Evolutionary conservation across 2,113 vertebrate species (phyloP), one percentile per base, ranked within the genome.

Genomic region (Holacanthus passer): DNA sequence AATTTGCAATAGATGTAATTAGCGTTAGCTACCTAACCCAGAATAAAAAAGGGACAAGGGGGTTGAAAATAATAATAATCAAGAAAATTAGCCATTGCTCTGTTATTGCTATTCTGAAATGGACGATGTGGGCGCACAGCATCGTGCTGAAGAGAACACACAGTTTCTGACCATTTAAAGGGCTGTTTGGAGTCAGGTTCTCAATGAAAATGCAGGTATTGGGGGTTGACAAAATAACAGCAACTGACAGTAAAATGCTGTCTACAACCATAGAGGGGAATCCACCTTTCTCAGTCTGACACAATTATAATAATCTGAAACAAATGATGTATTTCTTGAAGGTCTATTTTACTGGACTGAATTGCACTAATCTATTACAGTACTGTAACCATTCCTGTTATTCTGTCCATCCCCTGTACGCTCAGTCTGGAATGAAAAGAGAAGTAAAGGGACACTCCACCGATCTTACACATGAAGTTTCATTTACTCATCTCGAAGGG

Each of bases 1-100:
- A 59, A 90, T 91, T 89, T 91, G 86, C 70, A 75, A 87, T 67
- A 64, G 72, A 86, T 88, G 82, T 78, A 89, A 92, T 91, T 92
- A 90, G 71, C 27, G 35, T 85, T 87, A 88, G 82, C 82, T 72
- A 69, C 74, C 72, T 84, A 80, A 87, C 77, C 67, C 66, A 50
- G 60, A 89, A 80, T 86, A 81, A 81, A 82, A 86, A 84, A 82
- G 41, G 67, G 79, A 81, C 53, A 72, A 83, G 71, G 32, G 16
- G 60, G 62, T 58, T 76, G 62, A 69, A 87, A 90, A 89, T 89
- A 83, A 88, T 87, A 84, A 89, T 87, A 85, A 85, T 83, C 63
- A 69, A 80, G 82, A 75, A 82, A 88, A 88, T 92, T 79, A 82
- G 48, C 76, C 74, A 71, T 71, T 3, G 79, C 79, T 85, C 82